Percentiles rank a stretch among this genome's conserved stretches.
phyloP scores from a whole-genome alignment of 2,888 invertebrate species.

The Vesta saturnalis region DNA sequence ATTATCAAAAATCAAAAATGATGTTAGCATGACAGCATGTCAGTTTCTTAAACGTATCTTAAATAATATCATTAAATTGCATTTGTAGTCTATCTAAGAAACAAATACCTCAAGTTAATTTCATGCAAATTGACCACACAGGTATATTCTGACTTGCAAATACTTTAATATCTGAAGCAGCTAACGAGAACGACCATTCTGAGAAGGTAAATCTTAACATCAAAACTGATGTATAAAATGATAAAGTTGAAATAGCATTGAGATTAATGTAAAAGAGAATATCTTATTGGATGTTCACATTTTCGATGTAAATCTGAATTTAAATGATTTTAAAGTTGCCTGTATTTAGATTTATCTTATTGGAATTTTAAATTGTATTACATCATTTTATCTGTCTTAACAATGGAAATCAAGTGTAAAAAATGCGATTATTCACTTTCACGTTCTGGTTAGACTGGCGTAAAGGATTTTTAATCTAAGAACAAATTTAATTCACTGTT shows the following conservation, averaged over 20 bases:
- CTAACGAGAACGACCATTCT: conserved; percentile 33
- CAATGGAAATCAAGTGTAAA: too few species aligned
- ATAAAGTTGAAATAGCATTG: conserved; percentile 9
- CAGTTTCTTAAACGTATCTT: too few species aligned
- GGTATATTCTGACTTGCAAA: conserved; percentile 53
- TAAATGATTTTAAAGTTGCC: background rate
- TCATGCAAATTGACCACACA: conserved; percentile 50
- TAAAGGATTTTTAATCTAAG: too few species aligned
- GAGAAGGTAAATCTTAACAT: conserved; percentile 20
- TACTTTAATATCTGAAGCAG: conserved; percentile 53
- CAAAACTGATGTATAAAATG: conserved; percentile 9
- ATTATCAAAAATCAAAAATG: too few species aligned
- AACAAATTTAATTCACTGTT: too few species aligned
- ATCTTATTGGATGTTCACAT: background rate
- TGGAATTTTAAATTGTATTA: too few species aligned
- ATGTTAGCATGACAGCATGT: too few species aligned
- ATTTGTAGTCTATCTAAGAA: conserved; percentile 33
- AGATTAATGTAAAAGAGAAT: background rate
- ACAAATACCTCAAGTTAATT: conserved; percentile 45
- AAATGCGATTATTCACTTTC: too few species aligned
- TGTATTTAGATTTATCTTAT: background rate
- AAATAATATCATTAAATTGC: too few species aligned
- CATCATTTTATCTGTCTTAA: too few species aligned
- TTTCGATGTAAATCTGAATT: too few species aligned
- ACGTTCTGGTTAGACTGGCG: too few species aligned